A percentile compares a stretch with the other conserved stretches of the same genome.
These are phyloP conservation scores for Sarcophaga peregrina DNA, from an alignment of 1,140 invertebrate genomes.

Conservation along the genomic window DNA sequence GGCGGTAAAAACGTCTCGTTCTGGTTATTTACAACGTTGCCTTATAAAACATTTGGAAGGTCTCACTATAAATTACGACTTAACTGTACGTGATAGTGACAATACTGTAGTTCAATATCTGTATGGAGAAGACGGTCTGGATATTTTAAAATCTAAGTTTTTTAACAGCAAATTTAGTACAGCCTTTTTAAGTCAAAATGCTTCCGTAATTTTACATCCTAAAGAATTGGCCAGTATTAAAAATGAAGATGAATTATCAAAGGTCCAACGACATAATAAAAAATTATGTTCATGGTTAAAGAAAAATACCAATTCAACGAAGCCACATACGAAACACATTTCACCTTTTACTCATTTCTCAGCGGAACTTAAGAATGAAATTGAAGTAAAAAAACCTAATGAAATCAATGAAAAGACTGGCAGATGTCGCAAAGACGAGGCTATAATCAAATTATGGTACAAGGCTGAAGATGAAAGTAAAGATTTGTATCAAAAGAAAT, in stretches of 20 bases:
- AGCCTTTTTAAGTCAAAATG: conserved; percentile 85
- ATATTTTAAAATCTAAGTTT: conserved; percentile 89
- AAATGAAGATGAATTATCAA: conserved; percentile 70
- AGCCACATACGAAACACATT: background rate
- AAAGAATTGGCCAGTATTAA: conserved; percentile 55
- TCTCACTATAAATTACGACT: conserved; percentile 88
- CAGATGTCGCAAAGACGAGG: conserved; percentile 61
- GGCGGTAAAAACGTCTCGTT: conserved; percentile 92
- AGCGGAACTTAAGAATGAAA: conserved; percentile 57
- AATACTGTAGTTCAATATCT: conserved; percentile 93
- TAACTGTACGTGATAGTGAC: conserved; percentile 95
- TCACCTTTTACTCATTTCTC: conserved; percentile 61
- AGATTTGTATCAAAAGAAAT: conserved; percentile 66
- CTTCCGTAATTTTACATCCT: conserved; percentile 70
- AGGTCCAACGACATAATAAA: conserved; percentile 70
- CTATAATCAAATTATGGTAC: conserved; percentile 75
- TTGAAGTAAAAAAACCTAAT: conserved; percentile 55
- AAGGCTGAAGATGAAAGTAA: conserved; percentile 71
- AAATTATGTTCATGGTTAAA: conserved; percentile 73
- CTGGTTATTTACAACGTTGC: conserved; percentile 97
- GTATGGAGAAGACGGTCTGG: conserved; percentile 99
- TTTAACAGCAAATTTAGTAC: conserved; percentile 81
- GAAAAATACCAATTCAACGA: conserved; percentile 49
- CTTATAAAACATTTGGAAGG: conserved; percentile 98
- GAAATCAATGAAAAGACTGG: conserved; percentile 61